These are phyloP conservation scores for Sclerurus mexicanus DNA, from an alignment of 2,113 vertebrate genomes.

Conservation along the genomic window DNA sequence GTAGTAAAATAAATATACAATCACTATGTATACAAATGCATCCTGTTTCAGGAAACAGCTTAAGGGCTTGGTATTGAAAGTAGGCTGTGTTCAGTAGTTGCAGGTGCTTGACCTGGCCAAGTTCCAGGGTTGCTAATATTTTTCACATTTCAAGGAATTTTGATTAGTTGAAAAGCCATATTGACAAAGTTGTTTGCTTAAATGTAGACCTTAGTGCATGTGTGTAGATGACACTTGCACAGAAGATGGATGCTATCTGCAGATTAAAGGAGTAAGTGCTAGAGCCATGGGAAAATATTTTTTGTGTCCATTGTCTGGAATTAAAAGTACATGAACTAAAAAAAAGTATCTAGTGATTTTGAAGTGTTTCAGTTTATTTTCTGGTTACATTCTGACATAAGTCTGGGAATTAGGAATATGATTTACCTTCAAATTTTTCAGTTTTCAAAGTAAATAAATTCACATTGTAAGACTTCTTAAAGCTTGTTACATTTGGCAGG, in stretches of 20 bases:
- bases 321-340: neutral
- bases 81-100: neutral
- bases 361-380: neutral
- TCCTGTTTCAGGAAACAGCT: constrained; percentile 49
- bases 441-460: neutral
- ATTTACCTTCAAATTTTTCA: neutral
- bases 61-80: constrained; percentile 2
- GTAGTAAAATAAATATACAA: constrained; percentile 6
- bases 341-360: neutral
- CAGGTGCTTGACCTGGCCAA: constrained; percentile 19
- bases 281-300: neutral
- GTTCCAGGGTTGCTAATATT: neutral
- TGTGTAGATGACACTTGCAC: neutral
- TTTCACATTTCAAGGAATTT: neutral
- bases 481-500: neutral
- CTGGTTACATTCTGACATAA: neutral
- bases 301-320: neutral
- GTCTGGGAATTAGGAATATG: neutral
- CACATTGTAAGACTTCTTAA: neutral
- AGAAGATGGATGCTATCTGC: neutral
- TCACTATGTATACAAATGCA: constrained; percentile 36
- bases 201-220: neutral
- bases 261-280: neutral
- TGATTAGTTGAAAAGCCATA: neutral
- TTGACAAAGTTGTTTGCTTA: neutral